Conservation (phyloP, 2,113 vertebrate genomes). For the Microcebus tavaratra region DNA sequence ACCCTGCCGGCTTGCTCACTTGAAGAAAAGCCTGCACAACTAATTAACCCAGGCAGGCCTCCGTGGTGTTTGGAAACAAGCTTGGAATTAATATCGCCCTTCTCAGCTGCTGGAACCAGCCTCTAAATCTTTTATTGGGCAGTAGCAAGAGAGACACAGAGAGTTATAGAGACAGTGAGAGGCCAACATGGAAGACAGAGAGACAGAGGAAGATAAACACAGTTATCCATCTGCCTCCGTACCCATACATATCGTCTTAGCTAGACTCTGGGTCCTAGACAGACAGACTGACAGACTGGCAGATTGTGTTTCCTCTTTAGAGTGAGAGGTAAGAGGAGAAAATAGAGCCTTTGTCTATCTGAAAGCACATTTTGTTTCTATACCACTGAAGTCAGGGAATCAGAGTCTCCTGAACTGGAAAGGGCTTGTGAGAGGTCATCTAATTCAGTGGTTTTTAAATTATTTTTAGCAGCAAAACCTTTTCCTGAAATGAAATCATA, state of each 20-base stretch:
- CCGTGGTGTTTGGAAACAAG: constrained; percentile 79
- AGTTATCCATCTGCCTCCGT: background rate
- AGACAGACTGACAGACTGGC: constrained; percentile 2
- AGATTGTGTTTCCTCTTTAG: background rate
- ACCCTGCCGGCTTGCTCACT: constrained; percentile 68
- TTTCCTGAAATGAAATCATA: constrained; percentile 47
- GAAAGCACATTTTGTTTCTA: constrained; percentile 5
- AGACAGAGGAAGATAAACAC: constrained; percentile 25
- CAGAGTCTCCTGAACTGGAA: constrained; percentile 15
- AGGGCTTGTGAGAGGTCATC: constrained; percentile 52
- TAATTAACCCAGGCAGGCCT: constrained; percentile 84
- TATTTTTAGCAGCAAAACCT: constrained; percentile 66
- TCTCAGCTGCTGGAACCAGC: background rate
- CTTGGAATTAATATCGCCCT: constrained; percentile 77
- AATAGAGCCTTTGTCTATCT: background rate
- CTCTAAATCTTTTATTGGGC: constrained; percentile 76
- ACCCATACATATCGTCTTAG: background rate
- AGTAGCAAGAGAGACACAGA: constrained; percentile 21
- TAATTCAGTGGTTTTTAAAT: constrained; percentile 54
- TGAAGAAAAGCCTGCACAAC: constrained; percentile 79
- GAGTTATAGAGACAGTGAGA: constrained; percentile 19
- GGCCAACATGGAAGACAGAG: background rate
- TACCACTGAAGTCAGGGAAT: constrained; percentile 4
- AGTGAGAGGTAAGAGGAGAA: background rate
- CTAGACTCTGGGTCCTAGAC: background rate